These are phyloP conservation scores for Aptenodytes forsteri DNA, from an alignment of 2,113 vertebrate species.

Conservation along the genomic window DNA sequence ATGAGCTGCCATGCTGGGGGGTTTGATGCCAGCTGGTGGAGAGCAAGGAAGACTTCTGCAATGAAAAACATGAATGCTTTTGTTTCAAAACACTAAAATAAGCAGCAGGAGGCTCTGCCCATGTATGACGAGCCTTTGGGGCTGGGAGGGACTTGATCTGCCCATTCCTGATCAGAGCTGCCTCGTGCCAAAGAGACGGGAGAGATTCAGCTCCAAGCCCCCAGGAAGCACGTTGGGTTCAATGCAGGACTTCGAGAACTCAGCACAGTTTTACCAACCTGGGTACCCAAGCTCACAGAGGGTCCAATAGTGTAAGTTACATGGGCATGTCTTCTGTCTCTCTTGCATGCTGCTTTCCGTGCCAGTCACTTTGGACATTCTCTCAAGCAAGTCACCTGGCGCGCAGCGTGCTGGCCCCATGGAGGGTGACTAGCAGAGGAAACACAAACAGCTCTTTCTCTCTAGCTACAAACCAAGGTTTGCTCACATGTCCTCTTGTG, in stretches of 20 bases:
- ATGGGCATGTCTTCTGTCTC: neutral
- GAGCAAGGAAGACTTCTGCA: neutral
- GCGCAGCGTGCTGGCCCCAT: accelerated
- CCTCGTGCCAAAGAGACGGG: neutral
- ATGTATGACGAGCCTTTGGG: neutral
- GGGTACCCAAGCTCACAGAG: neutral
- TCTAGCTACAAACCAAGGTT: neutral
- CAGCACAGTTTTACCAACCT: neutral
- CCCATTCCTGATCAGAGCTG: neutral
- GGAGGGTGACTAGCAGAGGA: neutral
- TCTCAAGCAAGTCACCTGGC: neutral
- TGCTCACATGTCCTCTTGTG: neutral
- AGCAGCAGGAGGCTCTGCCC: neutral
- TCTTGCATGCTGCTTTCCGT: accelerated
- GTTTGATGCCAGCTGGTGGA: neutral
- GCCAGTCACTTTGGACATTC: neutral
- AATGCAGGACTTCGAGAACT: neutral
- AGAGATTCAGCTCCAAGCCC: neutral
- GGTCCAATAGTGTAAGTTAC: neutral
- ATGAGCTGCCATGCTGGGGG: neutral
- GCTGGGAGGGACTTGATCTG: neutral
- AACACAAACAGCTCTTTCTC: neutral
- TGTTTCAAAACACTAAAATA: neutral
- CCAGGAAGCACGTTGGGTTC: neutral
- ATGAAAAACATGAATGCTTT: neutral